Base-by-base conservation (phyloP, 2,113 vertebrate genomes). In the Callocephalon fimbriatum region DNA sequence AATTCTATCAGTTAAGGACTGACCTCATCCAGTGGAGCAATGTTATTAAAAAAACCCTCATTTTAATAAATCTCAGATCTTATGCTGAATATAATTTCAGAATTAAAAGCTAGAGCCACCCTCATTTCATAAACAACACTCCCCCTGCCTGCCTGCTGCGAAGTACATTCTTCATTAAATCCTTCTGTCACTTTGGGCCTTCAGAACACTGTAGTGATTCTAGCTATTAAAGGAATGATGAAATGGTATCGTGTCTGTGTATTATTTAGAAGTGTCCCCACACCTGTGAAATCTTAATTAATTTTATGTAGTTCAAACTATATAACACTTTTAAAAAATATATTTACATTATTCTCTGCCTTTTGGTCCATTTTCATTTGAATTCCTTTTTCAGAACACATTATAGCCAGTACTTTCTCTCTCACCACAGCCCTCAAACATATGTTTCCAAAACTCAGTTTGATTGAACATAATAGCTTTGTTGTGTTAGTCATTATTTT, bases 1-100 rank as follows among this genome's bases (percentile, higher is more conserved):
- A n/a, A 38, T 75, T 63, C 2, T 44, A 19, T 27, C 19, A 75
- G 14, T 53, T 65, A 42, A 32, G 13, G 26, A 66, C 37, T 1
- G 2, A 40, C 10, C 17, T 87, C 38, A 58, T 21, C 19, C 37
- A 44, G 15, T 44, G 20, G 13, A 66, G 5, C 8, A 65, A 72
- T 0, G 0, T 7, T 59, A 50, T n/a, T 37, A 53, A 65, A 50
- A 42, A 1, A 47, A 18, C 12, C 3, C 19, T 70, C 2, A n/a
- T 65, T 66, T 53, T 15, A 80, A 50, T 8, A 63, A 16, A 56
- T 73, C 14, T n/a, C 19, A 80, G 20, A 21, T 35, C 4, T 26
- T 50, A 35, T 4, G 23, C 4, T n/a, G 27, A 70, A n/a, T 48
- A 11, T 8, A 14, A 38, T 42, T 85, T 59, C 32, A 79, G 47